Evolutionary conservation across 2,113 vertebrate species (phyloP), one percentile per base, ranked within the genome.

Genomic region (Strix uralensis): DNA sequence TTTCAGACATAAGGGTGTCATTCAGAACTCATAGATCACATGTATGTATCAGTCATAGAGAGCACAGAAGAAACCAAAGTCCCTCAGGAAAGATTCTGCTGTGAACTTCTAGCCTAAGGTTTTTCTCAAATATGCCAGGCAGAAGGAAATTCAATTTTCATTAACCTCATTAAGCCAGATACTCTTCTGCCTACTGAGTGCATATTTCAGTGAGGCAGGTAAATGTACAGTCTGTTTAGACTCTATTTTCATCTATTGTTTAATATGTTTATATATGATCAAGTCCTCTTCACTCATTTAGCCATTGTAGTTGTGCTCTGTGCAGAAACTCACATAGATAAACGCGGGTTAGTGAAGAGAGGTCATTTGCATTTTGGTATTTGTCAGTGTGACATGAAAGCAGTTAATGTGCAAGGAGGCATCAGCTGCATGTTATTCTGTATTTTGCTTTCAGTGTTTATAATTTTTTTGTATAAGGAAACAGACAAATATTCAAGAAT

Each of bases 131-230:
- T 44, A 65, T 40, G 6, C 59, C 84, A 92, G 59, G 59, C 67
- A 81, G 42, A 84, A 80, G 70, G 17, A 82, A 96, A 95, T 62
- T 46, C 26, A 78, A 38, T 81, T 84, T 87, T 94, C 74, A 90
- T 57, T 91, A 91, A 74, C 42, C 69, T 84, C 51, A 70, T 89
- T 58, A 86, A 84, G 32, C 27, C 59, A 95, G 73, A 58, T 30
- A 61, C 36, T 49, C 30, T 58, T 67, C 49, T 84, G 25, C 59
- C 63, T 81, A 44, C 63, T 81, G 67, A 88, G 63, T 16, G 40
- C 34, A 21, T 44, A 70, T 51, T 89, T 58, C 70, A 86, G 84
- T 12, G 32, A 81, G 81, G 65, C 65, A 87, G 81, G 92, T 73
- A 78, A 70, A 40, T 13, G 81, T n/a, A n/a, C 26, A 75, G 44